A percentile compares a stretch with the other conserved stretches of the same genome.
phyloP scores from a whole-genome alignment of 2,797 vertebrate genomes.

The Phaenicophaeus curvirostris region DNA sequence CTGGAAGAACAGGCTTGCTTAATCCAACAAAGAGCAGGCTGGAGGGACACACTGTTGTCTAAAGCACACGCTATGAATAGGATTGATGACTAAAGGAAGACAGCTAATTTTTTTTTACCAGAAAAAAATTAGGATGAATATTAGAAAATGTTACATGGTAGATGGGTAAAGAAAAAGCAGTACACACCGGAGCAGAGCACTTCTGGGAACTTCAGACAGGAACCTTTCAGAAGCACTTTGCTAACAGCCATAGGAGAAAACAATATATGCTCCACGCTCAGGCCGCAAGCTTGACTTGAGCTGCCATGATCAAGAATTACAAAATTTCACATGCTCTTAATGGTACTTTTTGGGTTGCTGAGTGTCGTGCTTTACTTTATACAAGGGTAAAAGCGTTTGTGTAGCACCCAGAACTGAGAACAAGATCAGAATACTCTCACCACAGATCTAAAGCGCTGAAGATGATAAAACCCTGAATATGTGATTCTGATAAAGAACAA shows the following conservation, averaged over 20 bases:
- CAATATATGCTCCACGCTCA: not conserved
- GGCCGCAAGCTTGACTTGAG: not conserved
- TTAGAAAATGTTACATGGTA: not conserved
- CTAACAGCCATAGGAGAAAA: not conserved
- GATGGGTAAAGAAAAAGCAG: not conserved
- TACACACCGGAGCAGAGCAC: not conserved
- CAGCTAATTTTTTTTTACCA: not conserved
- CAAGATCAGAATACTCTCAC: not conserved
- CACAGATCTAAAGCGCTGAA: not conserved
- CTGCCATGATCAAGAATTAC: rapidly evolving
- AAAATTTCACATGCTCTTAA: not conserved
- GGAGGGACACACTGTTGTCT: not conserved
- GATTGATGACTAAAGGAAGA: not conserved
- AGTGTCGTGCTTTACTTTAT: not conserved
- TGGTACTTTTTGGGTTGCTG: not conserved
- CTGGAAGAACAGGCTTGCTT: not conserved
- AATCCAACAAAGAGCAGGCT: not conserved
- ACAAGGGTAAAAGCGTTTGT: not conserved
- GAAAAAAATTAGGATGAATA: not conserved
- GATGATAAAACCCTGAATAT: not conserved
- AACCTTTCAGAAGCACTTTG: not conserved
- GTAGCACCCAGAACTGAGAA: not conserved
- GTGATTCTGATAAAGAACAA: not conserved
- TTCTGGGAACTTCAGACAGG: not conserved
- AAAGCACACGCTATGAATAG: not conserved